Conservation (phyloP, 2,113 vertebrate genomes). For the Montifringilla adamsi region DNA sequence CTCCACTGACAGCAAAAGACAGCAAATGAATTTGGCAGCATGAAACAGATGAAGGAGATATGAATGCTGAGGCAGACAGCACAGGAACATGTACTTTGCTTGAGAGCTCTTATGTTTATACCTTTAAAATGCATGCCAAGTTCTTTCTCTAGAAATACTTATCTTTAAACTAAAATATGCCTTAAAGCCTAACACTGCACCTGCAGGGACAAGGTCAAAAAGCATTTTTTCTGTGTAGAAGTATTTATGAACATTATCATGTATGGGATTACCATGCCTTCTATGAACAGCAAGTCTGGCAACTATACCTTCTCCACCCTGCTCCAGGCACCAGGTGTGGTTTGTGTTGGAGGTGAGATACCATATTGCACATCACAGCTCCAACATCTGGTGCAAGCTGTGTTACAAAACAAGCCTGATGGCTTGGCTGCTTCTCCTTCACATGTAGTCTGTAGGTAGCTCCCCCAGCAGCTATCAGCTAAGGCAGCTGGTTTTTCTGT, state of each 20-base stretch:
- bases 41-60: not conserved
- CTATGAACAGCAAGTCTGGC: not conserved
- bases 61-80: not conserved
- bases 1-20: not conserved
- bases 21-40: not conserved
- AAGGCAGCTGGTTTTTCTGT: not conserved
- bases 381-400: not conserved
- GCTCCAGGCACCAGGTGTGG: not conserved
- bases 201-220: not conserved
- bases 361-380: not conserved
- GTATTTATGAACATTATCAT: not conserved
- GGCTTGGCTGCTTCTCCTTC: not conserved
- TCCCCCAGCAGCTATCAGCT: not conserved
- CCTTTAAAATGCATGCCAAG: not conserved
- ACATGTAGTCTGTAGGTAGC: not conserved
- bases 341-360: not conserved
- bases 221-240: accelerated
- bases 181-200: not conserved
- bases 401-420: not conserved
- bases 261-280: not conserved
- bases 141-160: not conserved
- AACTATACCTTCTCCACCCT: not conserved
- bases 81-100: not conserved
- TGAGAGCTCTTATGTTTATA: not conserved
- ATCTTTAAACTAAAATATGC: not conserved